Evolutionary conservation across 2,797 vertebrate genomes (phyloP).

Genomic region (Cyclura pinguis): DNA sequence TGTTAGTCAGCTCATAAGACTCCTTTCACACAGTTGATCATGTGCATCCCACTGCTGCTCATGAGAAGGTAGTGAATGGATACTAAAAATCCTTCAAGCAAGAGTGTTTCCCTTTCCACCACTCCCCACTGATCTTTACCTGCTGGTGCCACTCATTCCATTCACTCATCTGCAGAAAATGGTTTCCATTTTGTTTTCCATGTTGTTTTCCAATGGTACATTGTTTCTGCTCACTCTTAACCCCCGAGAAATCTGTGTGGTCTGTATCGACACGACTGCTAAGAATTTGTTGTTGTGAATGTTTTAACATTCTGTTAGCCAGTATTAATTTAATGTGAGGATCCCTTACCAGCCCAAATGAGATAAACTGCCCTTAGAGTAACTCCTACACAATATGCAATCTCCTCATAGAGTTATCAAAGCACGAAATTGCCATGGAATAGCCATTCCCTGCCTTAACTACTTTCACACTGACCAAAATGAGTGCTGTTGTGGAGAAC

Average conservation of each 20-base stretch:
- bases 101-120: no score
- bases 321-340: not conserved
- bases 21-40: not conserved
- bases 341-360: not conserved
- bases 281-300: no score
- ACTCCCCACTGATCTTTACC: not conserved
- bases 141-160: not conserved
- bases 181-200: not conserved
- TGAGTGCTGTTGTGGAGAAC: not conserved
- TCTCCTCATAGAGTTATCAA: not conserved
- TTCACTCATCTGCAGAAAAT: not conserved
- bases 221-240: not conserved
- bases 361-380: not conserved
- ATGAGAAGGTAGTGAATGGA: not conserved
- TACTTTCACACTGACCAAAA: not conserved
- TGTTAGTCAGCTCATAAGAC: not conserved
- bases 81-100: not conserved
- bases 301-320: not conserved
- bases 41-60: not conserved
- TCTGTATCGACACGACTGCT: no score
- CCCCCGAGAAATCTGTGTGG: not conserved
- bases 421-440: not conserved
- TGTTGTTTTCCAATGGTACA: not conserved
- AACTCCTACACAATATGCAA: not conserved
- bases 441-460: no score